Conservation (phyloP, 2,888 invertebrate genomes). For the Amblyjoppa fuscipennis region DNA sequence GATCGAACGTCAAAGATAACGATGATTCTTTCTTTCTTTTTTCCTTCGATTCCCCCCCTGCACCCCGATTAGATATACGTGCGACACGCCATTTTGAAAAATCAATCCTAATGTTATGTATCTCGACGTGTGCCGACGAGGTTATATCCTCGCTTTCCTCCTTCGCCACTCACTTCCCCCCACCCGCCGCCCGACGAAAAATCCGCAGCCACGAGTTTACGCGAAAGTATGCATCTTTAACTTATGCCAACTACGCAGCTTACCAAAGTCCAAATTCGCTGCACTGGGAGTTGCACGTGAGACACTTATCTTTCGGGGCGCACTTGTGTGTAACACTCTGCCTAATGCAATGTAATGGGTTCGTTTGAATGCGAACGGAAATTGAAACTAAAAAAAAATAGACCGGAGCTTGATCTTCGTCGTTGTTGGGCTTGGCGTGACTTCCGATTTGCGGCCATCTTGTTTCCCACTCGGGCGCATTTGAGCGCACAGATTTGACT, state of each 20-base stretch:
- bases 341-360: conserved; percentile 38
- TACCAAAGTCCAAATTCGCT: conserved; percentile 67
- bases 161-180: conserved; percentile 54
- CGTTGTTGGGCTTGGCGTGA: not conserved
- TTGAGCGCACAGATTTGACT: not conserved
- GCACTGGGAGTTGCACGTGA: not conserved
- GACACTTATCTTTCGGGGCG: conserved; percentile 5
- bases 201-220: conserved; percentile 15
- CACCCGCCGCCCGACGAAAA: conserved; percentile 33
- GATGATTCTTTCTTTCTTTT: conserved; percentile 18
- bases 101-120: conserved; percentile 41
- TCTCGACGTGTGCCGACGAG: conserved; percentile 62
- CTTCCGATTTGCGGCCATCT: conserved; percentile 43
- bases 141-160: conserved; percentile 69
- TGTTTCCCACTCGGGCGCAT: not conserved
- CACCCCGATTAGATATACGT: conserved; percentile 52
- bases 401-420: conserved; percentile 51
- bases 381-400: conserved; percentile 28
- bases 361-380: conserved; percentile 58
- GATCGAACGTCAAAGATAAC: conserved; percentile 17
- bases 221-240: conserved; percentile 25
- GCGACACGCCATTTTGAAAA: conserved; percentile 77
- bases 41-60: not conserved
- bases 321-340: conserved; percentile 25
- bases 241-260: conserved; percentile 58